Evolutionary conservation across 1,140 invertebrate species (phyloP).

Genomic region (Helicoverpa armigera): DNA sequence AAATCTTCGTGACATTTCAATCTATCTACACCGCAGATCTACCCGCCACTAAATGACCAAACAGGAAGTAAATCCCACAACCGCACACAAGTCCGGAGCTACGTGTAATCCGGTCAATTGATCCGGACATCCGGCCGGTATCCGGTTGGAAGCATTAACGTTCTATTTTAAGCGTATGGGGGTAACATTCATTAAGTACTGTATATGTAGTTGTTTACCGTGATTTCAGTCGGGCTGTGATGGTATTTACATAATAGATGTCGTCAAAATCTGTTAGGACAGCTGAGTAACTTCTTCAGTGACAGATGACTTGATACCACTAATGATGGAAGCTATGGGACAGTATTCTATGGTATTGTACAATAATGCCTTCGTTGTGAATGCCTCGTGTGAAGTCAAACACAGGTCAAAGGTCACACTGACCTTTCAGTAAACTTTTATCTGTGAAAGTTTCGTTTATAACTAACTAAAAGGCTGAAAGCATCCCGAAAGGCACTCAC

Average conservation of each 20-base stretch:
- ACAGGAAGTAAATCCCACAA: slow-evolving; percentile 31
- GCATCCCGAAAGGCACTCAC: not conserved
- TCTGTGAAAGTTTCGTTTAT: slow-evolving; percentile 13
- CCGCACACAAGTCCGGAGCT: slow-evolving; percentile 18
- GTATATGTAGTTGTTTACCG: not conserved
- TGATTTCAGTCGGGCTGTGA: too few relatives aligned
- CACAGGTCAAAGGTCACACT: slow-evolving; percentile 1
- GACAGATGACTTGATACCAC: too few relatives aligned
- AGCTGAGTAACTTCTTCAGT: too few relatives aligned
- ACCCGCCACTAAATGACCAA: not conserved
- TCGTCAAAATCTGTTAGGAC: too few relatives aligned
- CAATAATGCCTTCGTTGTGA: not conserved
- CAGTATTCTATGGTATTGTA: too few relatives aligned
- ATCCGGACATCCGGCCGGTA: slow-evolving; percentile 32
- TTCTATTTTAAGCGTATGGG: slow-evolving; percentile 14
- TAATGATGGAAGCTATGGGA: not conserved
- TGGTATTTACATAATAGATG: too few relatives aligned
- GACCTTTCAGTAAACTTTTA: slow-evolving; percentile 22
- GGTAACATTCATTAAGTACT: not conserved
- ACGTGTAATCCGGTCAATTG: slow-evolving; percentile 26
- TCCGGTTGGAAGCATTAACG: not conserved
- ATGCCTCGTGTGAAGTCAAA: not conserved
- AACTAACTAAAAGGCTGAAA: slow-evolving; percentile 5
- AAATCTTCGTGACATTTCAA: not conserved
- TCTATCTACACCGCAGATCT: not conserved